Base-by-base conservation (phyloP, 2,113 vertebrate species). In the Prietella phreatophila region DNA sequence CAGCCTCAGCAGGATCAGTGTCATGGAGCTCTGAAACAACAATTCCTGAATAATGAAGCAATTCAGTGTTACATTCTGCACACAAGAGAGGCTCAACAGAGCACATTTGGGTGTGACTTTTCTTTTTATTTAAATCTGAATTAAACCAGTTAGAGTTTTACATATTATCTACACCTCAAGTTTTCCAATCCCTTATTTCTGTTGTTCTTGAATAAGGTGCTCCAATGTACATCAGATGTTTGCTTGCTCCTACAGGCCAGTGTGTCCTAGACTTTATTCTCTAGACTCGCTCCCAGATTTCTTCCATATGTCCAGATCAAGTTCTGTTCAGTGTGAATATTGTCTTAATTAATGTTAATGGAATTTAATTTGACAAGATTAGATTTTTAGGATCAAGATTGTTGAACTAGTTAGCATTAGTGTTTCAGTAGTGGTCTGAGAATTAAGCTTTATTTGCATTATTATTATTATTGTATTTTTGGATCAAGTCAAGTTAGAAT, bases 21-120 rank as follows among this genome's bases (percentile, higher is more conserved):
- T 80, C 42, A 63, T 65, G 42, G 85, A 67, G 75, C 42, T 86
- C 42, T 80, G 9, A 86, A 79, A 20, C 27, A 69, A 42, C 5
- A 63, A 30, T 17, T 47, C 27, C 58, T 53, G 39, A 80, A 79
- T 50, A 86, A 65, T 42, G 13, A 76, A 78, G n/a, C 69, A 39
- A 42, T 78, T 65, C 33, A 1, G 3, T 80, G 39, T 53, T 86
- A 80, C 17, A 15, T 79, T 86, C 22, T 83, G 36, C 22, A 42
- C 1, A 47, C 22, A 17, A 8, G 13, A 27, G 5, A 2, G 30
- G 55, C 6, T 58, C n/a, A 82, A 36, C 30, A 36, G 19, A 39
- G 56, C 56, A 19, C 55, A 39, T 81, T 81, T 81, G 13, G 14
- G 14, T 56, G 15, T 53, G 75, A 50, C 39, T 79, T 55, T 75